A percentile compares a stretch with the other conserved stretches of the same genome.
These are phyloP conservation scores for Phenacoccus solenopsis DNA, from an alignment of 1,140 invertebrate species.

Conservation along the genomic window DNA sequence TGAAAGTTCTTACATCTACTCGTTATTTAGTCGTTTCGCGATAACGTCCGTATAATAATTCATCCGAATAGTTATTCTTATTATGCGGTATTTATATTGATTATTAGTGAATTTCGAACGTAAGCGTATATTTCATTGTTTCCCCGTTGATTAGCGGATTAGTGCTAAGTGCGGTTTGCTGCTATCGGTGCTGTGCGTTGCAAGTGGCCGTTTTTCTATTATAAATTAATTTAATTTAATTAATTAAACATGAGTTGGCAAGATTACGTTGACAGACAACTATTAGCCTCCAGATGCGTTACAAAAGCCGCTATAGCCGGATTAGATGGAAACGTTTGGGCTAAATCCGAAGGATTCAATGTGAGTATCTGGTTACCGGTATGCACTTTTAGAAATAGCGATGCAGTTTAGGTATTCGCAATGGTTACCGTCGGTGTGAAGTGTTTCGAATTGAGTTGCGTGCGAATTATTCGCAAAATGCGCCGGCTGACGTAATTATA, in stretches of 20 bases:
- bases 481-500: no score
- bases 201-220: conserved; percentile 3
- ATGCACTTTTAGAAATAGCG: background rate
- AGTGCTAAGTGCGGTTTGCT: conserved; percentile 5
- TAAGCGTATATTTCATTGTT: background rate
- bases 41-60: background rate
- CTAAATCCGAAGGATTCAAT: conserved; percentile 82
- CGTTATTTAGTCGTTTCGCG: background rate
- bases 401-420: no score
- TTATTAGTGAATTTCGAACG: background rate
- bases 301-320: conserved; percentile 87
- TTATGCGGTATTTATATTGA: background rate
- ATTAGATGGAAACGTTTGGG: conserved; percentile 89
- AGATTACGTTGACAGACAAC: conserved; percentile 95
- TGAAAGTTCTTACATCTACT: background rate
- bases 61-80: background rate
- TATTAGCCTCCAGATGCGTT: conserved; percentile 82
- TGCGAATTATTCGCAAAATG: no score
- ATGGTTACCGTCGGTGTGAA: no score
- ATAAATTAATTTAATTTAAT: conserved; percentile 6
- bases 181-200: background rate
- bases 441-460: no score
- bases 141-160: background rate
- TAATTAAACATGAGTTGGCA: conserved; percentile 50
- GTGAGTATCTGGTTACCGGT: conserved; percentile 48